Base-by-base conservation (phyloP, 2,888 invertebrate genomes). In the Drosophila meridiana region DNA sequence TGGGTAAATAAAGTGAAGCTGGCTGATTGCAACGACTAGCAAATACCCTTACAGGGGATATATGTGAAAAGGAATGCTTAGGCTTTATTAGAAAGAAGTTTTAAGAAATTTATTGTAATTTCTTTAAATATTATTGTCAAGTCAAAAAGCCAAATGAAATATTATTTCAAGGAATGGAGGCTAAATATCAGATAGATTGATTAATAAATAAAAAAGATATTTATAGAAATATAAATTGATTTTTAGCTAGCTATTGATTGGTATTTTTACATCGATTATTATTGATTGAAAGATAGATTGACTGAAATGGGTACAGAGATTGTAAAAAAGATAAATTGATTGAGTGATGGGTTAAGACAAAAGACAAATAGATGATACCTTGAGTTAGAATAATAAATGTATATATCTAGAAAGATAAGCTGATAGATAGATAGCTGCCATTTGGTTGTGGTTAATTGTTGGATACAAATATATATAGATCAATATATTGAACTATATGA, bases 31-130 rank as follows among this genome's bases (percentile, higher is more conserved):
- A 26, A 32, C 58, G 58, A 34, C 14, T n/a, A 14, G 2, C 2
- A 13, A 20, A 65, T 48, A 67, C 64, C 3, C 64, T 64, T 38
- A 5, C 11, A 2, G 4, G 50, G 7, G 3, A 47, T 13, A 47
- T 28, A 28, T 20, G 43, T 28, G 2, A 30, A 30, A 30, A 28
- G 47, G 13, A 7, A 48, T 47, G 2, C 2, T 20, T 20, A 8
- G 2, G 8, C 13, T 13, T 1, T 20, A 20, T 20, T 0, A 20
- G 1, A 20, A 0, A 20, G 20, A 1, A 20, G 1, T 20, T 20
- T 20, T 20, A 20, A 20, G 20, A 20, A 0, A 20, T 20, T 20
- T 20, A 20, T 1, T 20, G 20, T 20, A 20, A 20, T 20, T 20
- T 20, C 20, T 20, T 20, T 1, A 20, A 1, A 20, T 20, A 20